A percentile compares a stretch with the other conserved stretches of the same genome.
These are phyloP conservation scores for Cladopsammia gracilis DNA, from an alignment of 64 coral and sea anemone species.

Conservation along the genomic window DNA sequence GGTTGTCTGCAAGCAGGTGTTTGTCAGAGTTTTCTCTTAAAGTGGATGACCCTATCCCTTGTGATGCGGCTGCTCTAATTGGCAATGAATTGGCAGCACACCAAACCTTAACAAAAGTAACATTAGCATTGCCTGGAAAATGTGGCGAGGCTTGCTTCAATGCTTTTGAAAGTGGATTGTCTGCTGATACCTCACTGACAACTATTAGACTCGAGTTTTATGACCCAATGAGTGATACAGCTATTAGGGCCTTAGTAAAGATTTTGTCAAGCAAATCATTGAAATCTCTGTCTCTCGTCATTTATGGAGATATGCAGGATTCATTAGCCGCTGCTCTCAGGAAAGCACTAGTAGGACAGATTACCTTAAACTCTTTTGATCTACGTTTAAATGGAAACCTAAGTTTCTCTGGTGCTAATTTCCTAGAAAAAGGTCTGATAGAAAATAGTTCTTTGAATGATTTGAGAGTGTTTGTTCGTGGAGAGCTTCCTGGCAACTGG, in stretches of 20 bases:
- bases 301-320: neutral
- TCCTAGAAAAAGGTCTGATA: neutral
- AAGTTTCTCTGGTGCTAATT: neutral
- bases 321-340: neutral
- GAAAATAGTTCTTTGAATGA: neutral
- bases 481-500: slow-evolving; percentile 16
- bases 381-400: neutral
- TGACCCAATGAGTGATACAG: neutral
- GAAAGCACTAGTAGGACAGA: neutral
- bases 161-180: neutral
- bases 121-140: too few species aligned
- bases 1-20: neutral
- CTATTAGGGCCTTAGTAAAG: neutral
- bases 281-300: neutral
- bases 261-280: neutral
- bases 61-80: neutral
- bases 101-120: neutral
- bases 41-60: neutral
- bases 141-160: too few species aligned
- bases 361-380: neutral
- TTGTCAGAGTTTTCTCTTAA: neutral
- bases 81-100: neutral
- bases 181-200: neutral
- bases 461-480: neutral
- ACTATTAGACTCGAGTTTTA: neutral